These are phyloP conservation scores for Troglohyphantes excavatus DNA, from an alignment of 2,888 invertebrate genomes.

Conservation along the genomic window DNA sequence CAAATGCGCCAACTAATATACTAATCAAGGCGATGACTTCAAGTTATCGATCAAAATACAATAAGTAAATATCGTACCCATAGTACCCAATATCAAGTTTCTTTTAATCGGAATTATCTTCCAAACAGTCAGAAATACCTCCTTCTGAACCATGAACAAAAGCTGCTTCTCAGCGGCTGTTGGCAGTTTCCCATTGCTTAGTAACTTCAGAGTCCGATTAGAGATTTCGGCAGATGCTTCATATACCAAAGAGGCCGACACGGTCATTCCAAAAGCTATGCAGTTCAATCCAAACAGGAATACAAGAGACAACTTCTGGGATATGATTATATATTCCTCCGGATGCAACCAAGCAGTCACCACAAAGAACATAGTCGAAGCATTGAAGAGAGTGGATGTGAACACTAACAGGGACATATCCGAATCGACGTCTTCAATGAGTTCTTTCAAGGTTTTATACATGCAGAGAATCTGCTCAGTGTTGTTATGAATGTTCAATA, in stretches of 20 bases:
- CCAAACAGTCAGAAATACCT: constrained; percentile 15
- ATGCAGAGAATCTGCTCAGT: background rate
- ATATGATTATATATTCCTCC: background rate
- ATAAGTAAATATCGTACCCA: constrained; percentile 36
- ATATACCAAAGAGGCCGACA: constrained; percentile 2
- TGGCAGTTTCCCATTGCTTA: background rate
- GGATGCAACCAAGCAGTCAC: background rate
- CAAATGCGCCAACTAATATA: too few relatives aligned
- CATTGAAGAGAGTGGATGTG: background rate
- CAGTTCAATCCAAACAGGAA: background rate
- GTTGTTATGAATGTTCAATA: background rate
- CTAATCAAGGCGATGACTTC: too few relatives aligned
- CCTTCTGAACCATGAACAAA: background rate
- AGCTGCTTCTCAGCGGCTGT: background rate
- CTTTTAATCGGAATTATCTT: constrained; percentile 27
- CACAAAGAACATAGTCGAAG: background rate
- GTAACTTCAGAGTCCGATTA: background rate
- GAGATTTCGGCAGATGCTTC: background rate
- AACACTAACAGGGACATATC: background rate
- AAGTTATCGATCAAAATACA: constrained; percentile 3
- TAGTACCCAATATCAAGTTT: constrained; percentile 6
- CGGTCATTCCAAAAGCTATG: background rate
- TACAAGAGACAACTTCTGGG: background rate
- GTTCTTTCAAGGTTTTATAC: background rate
- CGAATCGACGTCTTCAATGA: constrained; percentile 8